phyloP scores from a whole-genome alignment of 2,797 vertebrate genomes.

The Bothrops alternatus region DNA sequence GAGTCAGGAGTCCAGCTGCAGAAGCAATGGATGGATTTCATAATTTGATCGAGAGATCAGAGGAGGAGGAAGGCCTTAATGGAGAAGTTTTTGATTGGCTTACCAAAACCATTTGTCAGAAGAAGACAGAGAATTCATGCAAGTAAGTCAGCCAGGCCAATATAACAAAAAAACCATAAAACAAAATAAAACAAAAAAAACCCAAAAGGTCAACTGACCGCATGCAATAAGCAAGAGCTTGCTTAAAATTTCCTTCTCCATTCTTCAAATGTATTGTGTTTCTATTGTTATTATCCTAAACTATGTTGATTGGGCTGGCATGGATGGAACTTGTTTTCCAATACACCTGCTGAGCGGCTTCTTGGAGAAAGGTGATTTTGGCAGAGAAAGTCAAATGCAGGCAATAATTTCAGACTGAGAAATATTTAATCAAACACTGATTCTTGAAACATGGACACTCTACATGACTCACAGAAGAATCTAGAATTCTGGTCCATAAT shows the following conservation, averaged over 20 bases:
- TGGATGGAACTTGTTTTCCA: background rate
- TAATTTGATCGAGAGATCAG: conserved; percentile 26
- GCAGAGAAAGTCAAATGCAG: background rate
- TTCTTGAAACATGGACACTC: background rate
- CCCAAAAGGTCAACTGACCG: background rate
- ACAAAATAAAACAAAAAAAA: background rate
- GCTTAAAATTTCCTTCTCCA: background rate
- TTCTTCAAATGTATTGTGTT: background rate
- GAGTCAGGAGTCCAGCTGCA: conserved; percentile 21
- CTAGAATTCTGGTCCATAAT: background rate
- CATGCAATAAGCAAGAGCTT: background rate
- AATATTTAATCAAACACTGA: background rate
- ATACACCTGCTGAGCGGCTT: background rate
- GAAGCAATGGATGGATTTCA: conserved; percentile 36
- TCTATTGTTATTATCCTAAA: background rate
- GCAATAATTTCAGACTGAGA: background rate
- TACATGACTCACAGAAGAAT: background rate
- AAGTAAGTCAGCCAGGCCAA: background rate
- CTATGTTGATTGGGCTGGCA: background rate
- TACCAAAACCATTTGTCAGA: background rate
- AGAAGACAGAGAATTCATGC: background rate
- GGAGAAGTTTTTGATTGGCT: background rate
- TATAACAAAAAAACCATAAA: too few relatives aligned
- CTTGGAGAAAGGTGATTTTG: background rate
- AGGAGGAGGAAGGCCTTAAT: background rate